Conservation (phyloP, 1,140 invertebrate genomes). For the Cataglyphis hispanica region DNA sequence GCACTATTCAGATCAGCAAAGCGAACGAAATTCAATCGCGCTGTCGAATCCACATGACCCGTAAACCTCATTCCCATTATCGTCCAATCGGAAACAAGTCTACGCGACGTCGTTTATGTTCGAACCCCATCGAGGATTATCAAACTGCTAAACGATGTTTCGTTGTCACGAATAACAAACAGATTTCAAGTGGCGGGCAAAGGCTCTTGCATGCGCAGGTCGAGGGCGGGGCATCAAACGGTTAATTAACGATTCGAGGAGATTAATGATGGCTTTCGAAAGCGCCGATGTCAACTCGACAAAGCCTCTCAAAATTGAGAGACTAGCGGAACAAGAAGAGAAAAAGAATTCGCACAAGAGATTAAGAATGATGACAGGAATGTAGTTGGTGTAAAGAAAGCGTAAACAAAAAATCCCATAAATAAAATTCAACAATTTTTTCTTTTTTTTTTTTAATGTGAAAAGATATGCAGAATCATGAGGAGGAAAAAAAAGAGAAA, state of each 20-base stretch:
- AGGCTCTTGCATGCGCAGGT: conserved; percentile 41
- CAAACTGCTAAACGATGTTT: conserved; percentile 65
- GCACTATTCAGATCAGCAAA: conserved; percentile 49
- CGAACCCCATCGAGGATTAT: conserved; percentile 58
- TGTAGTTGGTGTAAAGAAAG: neutral
- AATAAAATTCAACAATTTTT: too few relatives aligned
- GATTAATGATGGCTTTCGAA: conserved; percentile 69
- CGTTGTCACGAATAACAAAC: conserved; percentile 62
- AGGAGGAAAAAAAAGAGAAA: too few relatives aligned
- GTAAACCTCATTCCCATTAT: conserved; percentile 54
- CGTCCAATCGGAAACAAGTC: conserved; percentile 58
- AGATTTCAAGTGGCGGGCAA: conserved; percentile 45
- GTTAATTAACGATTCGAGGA: conserved; percentile 75
- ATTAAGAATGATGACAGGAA: neutral
- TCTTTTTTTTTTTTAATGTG: too few relatives aligned
- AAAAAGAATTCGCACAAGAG: neutral
- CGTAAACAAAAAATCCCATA: too few relatives aligned
- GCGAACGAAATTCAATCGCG: conserved; percentile 58
- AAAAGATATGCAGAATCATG: too few relatives aligned
- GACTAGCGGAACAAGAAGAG: neutral
- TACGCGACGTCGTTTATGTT: conserved; percentile 44
- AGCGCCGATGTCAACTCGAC: conserved; percentile 53
- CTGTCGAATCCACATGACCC: conserved; percentile 53
- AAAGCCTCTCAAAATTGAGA: conserved; percentile 61
- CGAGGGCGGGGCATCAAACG: conserved; percentile 58